phyloP scores from a whole-genome alignment of 2,888 invertebrate genomes.

The Endomychus coccineus region DNA sequence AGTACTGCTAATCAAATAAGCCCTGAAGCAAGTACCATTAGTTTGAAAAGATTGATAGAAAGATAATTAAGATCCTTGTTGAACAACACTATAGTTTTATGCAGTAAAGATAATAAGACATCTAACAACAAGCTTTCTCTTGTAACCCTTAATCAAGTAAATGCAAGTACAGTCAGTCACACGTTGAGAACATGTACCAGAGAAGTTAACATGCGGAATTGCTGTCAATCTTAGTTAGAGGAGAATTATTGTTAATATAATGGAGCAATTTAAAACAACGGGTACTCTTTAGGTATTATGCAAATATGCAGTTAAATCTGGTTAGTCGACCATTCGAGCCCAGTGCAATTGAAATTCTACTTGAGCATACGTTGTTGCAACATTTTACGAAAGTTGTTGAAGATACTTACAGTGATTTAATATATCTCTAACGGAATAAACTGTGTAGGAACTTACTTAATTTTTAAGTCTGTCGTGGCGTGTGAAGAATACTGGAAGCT shows the following conservation, averaged over 20 bases:
- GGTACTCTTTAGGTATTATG: conserved; percentile 14
- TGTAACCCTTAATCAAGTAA: conserved; percentile 16
- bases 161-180: conserved; percentile 14
- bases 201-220: conserved; percentile 8
- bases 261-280: conserved; percentile 16
- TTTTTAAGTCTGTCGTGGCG: too few species aligned
- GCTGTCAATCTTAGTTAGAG: conserved; percentile 15
- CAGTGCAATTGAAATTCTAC: conserved; percentile 15
- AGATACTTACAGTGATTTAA: too few species aligned
- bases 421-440: too few species aligned
- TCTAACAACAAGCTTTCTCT: conserved; percentile 12
- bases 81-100: too few species aligned
- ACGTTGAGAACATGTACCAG: conserved; percentile 12
- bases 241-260: conserved; percentile 17
- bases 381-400: too few species aligned
- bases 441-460: too few species aligned
- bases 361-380: too few species aligned
- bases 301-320: conserved; percentile 16
- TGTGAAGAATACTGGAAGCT: too few species aligned
- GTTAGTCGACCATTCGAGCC: conserved; percentile 14
- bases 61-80: too few species aligned
- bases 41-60: too few species aligned
- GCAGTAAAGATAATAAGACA: conserved; percentile 16
- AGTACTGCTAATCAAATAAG: too few species aligned
- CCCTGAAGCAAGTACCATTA: too few species aligned